Percentiles rank a stretch among this genome's conserved stretches.
phyloP scores from a whole-genome alignment of 2,113 vertebrate genomes.

The Panurus biarmicus region DNA sequence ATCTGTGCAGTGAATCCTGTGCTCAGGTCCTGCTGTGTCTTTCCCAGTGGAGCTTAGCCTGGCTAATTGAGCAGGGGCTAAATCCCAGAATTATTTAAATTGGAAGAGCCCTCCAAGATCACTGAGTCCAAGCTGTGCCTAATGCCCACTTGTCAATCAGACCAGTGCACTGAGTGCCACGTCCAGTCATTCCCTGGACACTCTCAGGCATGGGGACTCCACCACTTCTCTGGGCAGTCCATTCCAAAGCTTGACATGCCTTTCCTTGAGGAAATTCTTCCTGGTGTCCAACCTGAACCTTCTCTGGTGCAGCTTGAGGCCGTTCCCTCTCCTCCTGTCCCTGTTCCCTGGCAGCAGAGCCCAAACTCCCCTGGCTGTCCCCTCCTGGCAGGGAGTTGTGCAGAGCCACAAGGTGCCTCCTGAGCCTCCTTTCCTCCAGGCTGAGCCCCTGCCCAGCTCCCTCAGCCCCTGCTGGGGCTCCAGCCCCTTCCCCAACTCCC shows the following conservation, averaged over 20 bases:
- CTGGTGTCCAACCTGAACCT: not conserved
- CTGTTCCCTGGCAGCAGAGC: not conserved
- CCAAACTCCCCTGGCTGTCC: rapidly evolving
- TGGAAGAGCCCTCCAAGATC: not conserved
- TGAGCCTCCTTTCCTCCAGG: not conserved
- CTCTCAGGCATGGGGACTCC: not conserved
- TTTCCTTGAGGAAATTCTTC: not conserved
- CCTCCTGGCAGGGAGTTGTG: not conserved
- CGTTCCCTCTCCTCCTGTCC: not conserved
- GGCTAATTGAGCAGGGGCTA: not conserved
- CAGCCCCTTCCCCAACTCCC: not conserved
- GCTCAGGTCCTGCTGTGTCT: not conserved
- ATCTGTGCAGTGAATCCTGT: rapidly evolving
- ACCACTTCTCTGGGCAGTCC: not conserved
- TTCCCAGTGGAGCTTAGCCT: not conserved
- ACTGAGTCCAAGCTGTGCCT: not conserved
- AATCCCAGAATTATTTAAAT: not conserved
- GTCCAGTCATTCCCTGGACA: rapidly evolving
- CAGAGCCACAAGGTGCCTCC: not conserved
- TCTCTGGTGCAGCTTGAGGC: rapidly evolving
- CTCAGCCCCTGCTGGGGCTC: not conserved
- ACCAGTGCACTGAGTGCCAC: not conserved
- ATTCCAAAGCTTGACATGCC: not conserved
- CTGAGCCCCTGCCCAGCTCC: not conserved
- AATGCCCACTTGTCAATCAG: no score